Evolutionary conservation across 1,140 invertebrate genomes (phyloP), one percentile per base, ranked within the genome.

Genomic region (Sycophaga agraensis): DNA sequence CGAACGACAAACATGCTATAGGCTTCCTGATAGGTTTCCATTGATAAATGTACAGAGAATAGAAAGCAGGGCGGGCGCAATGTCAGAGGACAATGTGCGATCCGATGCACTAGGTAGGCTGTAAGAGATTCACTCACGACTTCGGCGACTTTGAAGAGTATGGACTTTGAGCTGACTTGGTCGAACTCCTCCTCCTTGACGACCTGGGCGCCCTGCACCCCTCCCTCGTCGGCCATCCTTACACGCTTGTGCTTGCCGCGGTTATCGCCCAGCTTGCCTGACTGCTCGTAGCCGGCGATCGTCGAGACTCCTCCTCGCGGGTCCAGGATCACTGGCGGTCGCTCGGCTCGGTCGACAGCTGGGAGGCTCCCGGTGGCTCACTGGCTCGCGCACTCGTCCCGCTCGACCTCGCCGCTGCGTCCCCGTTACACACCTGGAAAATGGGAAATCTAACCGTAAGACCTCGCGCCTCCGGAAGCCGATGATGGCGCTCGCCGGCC

Each of bases 181-280:
- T 45, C 48, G 2, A 73, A 50, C 53, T 73, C 77, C 34, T 69
- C 58, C 16, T 78, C 72, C 39, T 77, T 81, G 1, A 70, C 34
- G 0, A 63, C 68, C 9, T 73, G 69, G 35, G 75, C 69, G 73
- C 76, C 74, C 69, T 74, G 71, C 35, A 57, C 40, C 1, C 26
- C 54, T 54, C 62, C 69, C 37, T 80, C 77, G 68, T 79, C 77
- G 62, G 79, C 78, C 79, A 80, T 80, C 74, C 79, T 81, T 66
- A 80, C 78, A 62, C 76, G 73, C 54, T 72, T 72, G 51, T 79
- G 76, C 66, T 73, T 77, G 70, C 74, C 77, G 61, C 67, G 75
- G 60, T 75, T 71, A 73, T 80, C 78, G 68, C 74, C 77, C 78
- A 79, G 77, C 67, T 81, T 81, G 75, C 63, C 64, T 26, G 42